phyloP scores from a whole-genome alignment of 35 echinoderm and acorn worm species.

The Acanthaster planci region DNA sequence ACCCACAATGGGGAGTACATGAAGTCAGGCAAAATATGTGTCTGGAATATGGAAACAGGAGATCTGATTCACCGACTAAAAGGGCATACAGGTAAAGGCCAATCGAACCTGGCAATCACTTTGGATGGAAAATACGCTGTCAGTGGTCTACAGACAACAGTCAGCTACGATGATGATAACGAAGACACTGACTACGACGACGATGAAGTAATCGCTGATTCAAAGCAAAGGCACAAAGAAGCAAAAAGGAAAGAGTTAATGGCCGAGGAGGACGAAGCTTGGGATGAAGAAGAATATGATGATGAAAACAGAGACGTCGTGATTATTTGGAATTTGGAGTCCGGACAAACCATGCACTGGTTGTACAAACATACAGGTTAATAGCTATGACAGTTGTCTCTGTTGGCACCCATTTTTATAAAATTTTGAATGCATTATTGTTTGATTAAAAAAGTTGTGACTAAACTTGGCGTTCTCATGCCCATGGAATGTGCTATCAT shows the following conservation, averaged over 20 bases:
- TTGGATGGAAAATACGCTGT: conserved; percentile 28
- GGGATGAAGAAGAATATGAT: conserved; percentile 23
- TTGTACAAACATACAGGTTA: conserved; percentile 29
- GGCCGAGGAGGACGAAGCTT: not conserved
- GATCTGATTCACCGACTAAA: conserved; percentile 33
- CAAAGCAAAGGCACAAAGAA: not conserved
- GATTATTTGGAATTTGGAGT: conserved; percentile 24
- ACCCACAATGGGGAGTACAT: conserved; percentile 41
- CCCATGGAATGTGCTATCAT: too few relatives aligned
- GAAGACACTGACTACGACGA: conserved; percentile 35
- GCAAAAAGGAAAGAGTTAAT: conserved; percentile 4
- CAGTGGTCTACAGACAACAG: conserved; percentile 7
- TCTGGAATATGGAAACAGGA: conserved; percentile 53
- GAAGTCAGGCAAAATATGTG: conserved; percentile 44
- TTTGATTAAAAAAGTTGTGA: not conserved
- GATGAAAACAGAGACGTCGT: conserved; percentile 6
- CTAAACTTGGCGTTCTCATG: not conserved
- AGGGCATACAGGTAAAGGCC: conserved; percentile 33
- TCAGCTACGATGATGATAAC: conserved; percentile 14
- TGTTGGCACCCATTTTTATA: not conserved
- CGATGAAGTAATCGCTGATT: conserved; percentile 22
- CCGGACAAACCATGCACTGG: conserved; percentile 28
- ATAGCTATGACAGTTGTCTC: not conserved
- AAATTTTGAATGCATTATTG: not conserved
- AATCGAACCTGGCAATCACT: conserved; percentile 6